Evolutionary conservation across 2,888 invertebrate species (phyloP).

Genomic region (Acronicta aceris): DNA sequence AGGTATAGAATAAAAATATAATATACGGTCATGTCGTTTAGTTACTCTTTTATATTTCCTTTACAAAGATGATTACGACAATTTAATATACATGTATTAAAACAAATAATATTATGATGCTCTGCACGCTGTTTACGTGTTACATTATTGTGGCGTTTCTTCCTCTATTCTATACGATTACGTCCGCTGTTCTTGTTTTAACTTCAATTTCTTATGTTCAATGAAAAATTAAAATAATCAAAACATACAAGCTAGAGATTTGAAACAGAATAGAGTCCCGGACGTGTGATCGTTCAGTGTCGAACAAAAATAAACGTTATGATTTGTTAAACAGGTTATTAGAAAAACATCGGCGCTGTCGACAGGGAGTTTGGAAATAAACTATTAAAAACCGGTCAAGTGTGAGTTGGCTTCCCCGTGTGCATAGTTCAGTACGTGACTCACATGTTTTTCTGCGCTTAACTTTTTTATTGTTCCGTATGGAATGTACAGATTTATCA

Average conservation of each 20-base stretch:
- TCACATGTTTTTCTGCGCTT: constrained; percentile 36
- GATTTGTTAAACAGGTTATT: constrained; percentile 86
- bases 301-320: constrained; percentile 86
- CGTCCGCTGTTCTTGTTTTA: constrained; percentile 66
- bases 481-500: constrained; percentile 30
- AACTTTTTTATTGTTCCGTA: constrained; percentile 41
- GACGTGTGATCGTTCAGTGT: constrained; percentile 84
- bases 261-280: constrained; percentile 86
- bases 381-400: constrained; percentile 70
- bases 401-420: constrained; percentile 44
- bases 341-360: constrained; percentile 82
- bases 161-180: constrained; percentile 48
- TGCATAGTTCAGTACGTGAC: constrained; percentile 33
- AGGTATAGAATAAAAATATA: constrained; percentile 25
- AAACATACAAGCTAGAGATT: constrained; percentile 81
- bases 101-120: constrained; percentile 33
- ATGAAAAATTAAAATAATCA: constrained; percentile 83
- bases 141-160: constrained; percentile 53
- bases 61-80: constrained; percentile 49
- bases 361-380: constrained; percentile 77
- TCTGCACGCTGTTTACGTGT: constrained; percentile 45
- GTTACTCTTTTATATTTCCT: constrained; percentile 56
- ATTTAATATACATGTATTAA: constrained; percentile 48
- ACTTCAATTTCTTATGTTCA: constrained; percentile 72
- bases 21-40: constrained; percentile 24